Evolutionary conservation across 1,140 invertebrate genomes (phyloP), one percentile per base, ranked within the genome.

Genomic region (Drosophila punjabiensis): DNA sequence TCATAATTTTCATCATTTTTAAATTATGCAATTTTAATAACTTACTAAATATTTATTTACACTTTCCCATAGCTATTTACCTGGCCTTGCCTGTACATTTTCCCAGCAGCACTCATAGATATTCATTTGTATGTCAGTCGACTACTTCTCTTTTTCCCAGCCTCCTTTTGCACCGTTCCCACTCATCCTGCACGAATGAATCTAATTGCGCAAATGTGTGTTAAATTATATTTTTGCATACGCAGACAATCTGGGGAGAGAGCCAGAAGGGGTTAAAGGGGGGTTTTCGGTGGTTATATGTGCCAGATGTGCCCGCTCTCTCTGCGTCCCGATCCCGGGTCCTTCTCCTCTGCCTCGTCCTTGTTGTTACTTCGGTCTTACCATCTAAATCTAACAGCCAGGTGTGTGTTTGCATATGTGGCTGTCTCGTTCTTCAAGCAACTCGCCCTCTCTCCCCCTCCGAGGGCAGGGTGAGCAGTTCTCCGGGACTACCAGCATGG

Each of bases 201-300:
- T 89, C 82, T 89, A 89, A 89, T 89, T 90, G 85, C 85, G 85
- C 85, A 89, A 89, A 89, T 89, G 86, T 89, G 85, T 89, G 85
- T 89, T 89, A 89, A 89, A 89, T 89, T 89, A 89, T 89, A 89
- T 89, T 89, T 89, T 89, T 89, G 85, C 85, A 89, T 89, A 90
- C 85, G 70, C 86, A 88, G 81, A 88, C 81, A 88, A 81, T 84
- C 78, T 53, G 65, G 79, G 59, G 50, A 52, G 47, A 28, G 69
- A 63, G 60, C 55, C 62, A 59, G 56, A 41, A 82, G 66, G 65
- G 76, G 67, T 60, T 66, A 45, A 41, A 32, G 33, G 28, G 55
- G 52, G 52, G 24, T 11, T 62, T 66, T 66, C 30, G 58, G 30
- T 67, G 66, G 41, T n/a, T 48, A 50, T 41, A 33, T 62, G 47